Evolutionary conservation across 2,113 vertebrate genomes (phyloP), one percentile per base, ranked within the genome.

Genomic region (Lophura nycthemera): DNA sequence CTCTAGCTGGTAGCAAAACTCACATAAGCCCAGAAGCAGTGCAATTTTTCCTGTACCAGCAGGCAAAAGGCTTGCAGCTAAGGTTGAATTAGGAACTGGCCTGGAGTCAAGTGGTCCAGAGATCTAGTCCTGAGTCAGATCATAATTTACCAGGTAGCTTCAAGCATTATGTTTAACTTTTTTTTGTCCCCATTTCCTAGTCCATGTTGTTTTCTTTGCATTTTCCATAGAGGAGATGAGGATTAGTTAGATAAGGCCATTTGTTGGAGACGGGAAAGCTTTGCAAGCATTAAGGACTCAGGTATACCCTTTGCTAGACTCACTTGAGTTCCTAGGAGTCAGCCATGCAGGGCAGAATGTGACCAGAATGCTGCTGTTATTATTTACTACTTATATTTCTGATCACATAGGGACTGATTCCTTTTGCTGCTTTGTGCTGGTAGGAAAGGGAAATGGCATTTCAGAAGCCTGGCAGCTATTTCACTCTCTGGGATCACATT

Each of bases 1-100:
- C 70, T 93, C 67, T 36, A 60, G 50, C 87, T 83, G 11, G 72
- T 34, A 92, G 61, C 73, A 88, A 54, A 88, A 91, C 57, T 86
- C 60, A 52, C 38, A 4, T 2, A 74, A 71, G 16, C 38, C 82
- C 79, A 54, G 64, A 42, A 92, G 64, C 71, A 71, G 30, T 66
- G 34, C 50, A 76, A n/a, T n/a, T n/a, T n/a, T n/a, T n/a, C n/a
- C n/a, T n/a, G n/a, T n/a, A n/a, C n/a, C n/a, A n/a, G n/a, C n/a
- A n/a, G n/a, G n/a, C n/a, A n/a, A n/a, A n/a, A n/a, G n/a, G n/a
- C n/a, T n/a, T 66, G 34, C 50, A 76, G 54, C 29, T 92, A 47
- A 88, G 20, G 20, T 12, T 92, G 92, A 43, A 34, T 74, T 80
- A 77, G 64, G 42, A 72, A 4, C 74, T 86, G 78, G 29, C 30